Conservation (phyloP, 2,888 invertebrate genomes). For the Sericinus montela region DNA sequence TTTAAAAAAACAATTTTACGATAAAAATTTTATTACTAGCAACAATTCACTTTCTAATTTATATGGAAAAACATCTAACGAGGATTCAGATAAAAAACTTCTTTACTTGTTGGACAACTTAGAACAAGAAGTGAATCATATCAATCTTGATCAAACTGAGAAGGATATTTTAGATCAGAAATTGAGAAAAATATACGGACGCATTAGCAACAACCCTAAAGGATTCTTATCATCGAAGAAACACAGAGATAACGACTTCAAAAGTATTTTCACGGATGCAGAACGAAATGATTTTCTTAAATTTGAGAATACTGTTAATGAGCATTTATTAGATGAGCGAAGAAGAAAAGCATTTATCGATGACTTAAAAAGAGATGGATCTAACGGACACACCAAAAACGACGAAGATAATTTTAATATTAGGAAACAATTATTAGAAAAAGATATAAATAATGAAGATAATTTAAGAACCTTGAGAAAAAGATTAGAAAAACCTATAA, state of each 20-base stretch:
- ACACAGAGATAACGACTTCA: background rate
- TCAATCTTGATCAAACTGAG: conserved; percentile 40
- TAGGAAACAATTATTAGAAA: conserved; percentile 2
- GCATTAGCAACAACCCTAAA: conserved; percentile 15
- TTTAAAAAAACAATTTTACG: background rate
- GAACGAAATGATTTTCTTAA: conserved; percentile 9
- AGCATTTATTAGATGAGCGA: conserved; percentile 6
- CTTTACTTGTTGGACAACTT: conserved; percentile 48
- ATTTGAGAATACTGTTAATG: conserved; percentile 14
- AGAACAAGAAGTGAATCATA: conserved; percentile 50
- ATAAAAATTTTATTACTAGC: background rate
- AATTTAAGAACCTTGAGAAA: conserved; percentile 8
- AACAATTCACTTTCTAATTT: conserved; percentile 12
- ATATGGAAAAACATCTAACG: conserved; percentile 25
- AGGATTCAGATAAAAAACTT: conserved; percentile 42
- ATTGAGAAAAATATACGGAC: conserved; percentile 53
- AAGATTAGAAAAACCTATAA: conserved; percentile 17
- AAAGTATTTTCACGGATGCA: background rate
- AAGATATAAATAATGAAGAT: conserved; percentile 3
- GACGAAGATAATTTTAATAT: background rate
- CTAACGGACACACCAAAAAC: background rate
- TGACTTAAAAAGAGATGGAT: background rate
- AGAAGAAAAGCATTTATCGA: background rate
- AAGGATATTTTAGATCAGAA: conserved; percentile 54
- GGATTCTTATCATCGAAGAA: background rate